Base-by-base conservation (phyloP, 2,888 invertebrate genomes). In the Argyresthia goedartella region DNA sequence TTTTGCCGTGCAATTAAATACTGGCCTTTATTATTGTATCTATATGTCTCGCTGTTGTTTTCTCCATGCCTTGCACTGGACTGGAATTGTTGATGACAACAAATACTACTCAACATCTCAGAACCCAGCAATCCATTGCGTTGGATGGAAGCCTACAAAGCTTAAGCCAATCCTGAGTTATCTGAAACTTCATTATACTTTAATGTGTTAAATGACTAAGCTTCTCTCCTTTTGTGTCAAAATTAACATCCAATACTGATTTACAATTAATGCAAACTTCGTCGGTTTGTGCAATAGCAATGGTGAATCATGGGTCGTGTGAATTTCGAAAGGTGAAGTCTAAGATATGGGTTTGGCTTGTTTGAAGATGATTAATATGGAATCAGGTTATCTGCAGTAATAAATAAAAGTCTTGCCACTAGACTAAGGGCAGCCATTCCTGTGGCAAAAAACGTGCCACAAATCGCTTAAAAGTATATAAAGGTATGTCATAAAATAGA, bases 151-250 rank as follows among this genome's bases (percentile, higher is more conserved):
- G 51, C 52, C 51, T 57, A 56, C 39, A 51, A 43, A 55, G 55
- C 55, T 60, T 57, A 61, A 62, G 59, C 55, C 65, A 70, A 66
- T 65, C 62, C 57, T 57, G 55, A 64, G 60, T 68, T 66, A 71
- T 71, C 65, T 59, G 56, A 61, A 67, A 64, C 62, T 71, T 68
- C 66, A 72, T 73, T 75, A 73, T 65, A 44, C 13, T 35, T 43
- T 34, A 66, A 61, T 67, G 70, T 73, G 25, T 70, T 66, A 65
- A 71, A 60, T 57, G 59, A 59, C 60, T 64, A 62, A 51, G 59
- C 60, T 58, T n/a, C 55, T 58, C 59, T 53, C 70, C 66, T 54
- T 65, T 59, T 64, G 64, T 48, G 63, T 39, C 39, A 16, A 65
- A 59, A 59, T 60, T 56, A 62, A 63, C 64, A 59, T 64, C 56